Percentiles rank a stretch among this genome's conserved stretches.
Conservation (phyloP, 2,888 invertebrate genomes). For the Liopterus haemorrhoidalis region DNA sequence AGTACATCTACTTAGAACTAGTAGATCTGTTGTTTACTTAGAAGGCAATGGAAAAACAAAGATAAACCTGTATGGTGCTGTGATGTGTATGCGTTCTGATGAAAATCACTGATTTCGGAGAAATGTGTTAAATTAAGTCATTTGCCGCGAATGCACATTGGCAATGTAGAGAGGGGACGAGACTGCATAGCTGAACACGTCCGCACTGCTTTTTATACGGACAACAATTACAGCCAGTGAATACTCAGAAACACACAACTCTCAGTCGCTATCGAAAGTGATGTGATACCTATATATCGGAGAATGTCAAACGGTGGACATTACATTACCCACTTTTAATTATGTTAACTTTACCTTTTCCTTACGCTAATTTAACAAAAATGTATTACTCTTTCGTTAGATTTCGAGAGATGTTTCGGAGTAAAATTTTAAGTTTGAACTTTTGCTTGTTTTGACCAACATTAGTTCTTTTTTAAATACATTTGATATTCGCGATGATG, state of each 20-base stretch:
- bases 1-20: too few relatives aligned
- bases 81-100: neutral
- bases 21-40: too few relatives aligned
- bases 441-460: too few relatives aligned
- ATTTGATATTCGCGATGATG: too few relatives aligned
- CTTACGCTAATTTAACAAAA: too few relatives aligned
- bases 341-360: too few relatives aligned
- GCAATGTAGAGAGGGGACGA: too few relatives aligned
- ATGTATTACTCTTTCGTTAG: too few relatives aligned
- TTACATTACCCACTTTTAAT: too few relatives aligned
- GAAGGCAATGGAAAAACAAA: neutral
- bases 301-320: conserved; percentile 1
- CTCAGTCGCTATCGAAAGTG: neutral
- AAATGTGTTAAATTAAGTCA: conserved; percentile 1
- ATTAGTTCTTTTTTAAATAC: too few relatives aligned
- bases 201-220: conserved; percentile 7
- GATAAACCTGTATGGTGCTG: neutral
- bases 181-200: conserved; percentile 3
- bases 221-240: conserved; percentile 11
- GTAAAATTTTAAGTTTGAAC: too few relatives aligned
- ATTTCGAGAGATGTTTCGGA: too few relatives aligned
- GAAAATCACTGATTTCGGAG: neutral
- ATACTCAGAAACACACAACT: conserved; percentile 12
- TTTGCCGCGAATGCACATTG: neutral
- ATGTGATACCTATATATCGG: conserved; percentile 3